A percentile compares a stretch with the other conserved stretches of the same genome.
These are phyloP conservation scores for Laticauda laticaudata DNA, from an alignment of 2,113 vertebrate species.

Conservation along the genomic window DNA sequence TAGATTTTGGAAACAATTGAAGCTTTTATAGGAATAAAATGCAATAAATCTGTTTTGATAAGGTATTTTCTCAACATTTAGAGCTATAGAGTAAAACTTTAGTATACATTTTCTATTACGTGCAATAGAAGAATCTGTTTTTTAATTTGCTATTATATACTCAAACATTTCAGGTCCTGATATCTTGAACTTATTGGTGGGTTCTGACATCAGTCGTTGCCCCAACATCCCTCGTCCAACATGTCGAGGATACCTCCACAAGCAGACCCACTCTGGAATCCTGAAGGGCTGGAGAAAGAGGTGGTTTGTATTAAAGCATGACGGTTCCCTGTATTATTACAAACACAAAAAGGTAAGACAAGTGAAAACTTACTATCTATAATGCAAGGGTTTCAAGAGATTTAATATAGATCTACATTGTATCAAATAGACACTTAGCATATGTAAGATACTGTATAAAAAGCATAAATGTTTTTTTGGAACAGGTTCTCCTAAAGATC, in stretches of 20 bases:
- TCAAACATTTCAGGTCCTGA: constrained; percentile 76
- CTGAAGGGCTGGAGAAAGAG: constrained; percentile 92
- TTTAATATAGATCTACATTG: neutral
- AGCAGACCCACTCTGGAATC: constrained; percentile 83
- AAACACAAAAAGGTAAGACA: constrained; percentile 83
- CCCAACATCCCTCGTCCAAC: constrained; percentile 83
- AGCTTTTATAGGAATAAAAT: neutral
- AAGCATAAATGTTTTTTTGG: neutral
- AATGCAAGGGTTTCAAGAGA: neutral
- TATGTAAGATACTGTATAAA: neutral
- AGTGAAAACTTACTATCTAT: neutral
- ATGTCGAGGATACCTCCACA: constrained; percentile 87
- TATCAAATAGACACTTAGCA: neutral
- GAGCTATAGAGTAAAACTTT: neutral
- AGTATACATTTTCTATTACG: neutral
- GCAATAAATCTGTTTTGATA: neutral
- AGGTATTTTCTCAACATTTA: neutral
- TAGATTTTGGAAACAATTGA: neutral
- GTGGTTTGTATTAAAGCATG: constrained; percentile 88
- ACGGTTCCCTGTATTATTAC: constrained; percentile 85
- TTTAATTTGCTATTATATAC: constrained; percentile 5
- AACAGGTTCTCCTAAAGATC: neutral
- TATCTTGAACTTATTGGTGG: constrained; percentile 81
- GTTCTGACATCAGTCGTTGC: constrained; percentile 83
- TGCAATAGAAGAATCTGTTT: neutral